Percentiles rank a stretch among this genome's conserved stretches.
Evolutionary conservation across 1,140 invertebrate species (phyloP).

Genomic region (Scaptomyza montana): DNA sequence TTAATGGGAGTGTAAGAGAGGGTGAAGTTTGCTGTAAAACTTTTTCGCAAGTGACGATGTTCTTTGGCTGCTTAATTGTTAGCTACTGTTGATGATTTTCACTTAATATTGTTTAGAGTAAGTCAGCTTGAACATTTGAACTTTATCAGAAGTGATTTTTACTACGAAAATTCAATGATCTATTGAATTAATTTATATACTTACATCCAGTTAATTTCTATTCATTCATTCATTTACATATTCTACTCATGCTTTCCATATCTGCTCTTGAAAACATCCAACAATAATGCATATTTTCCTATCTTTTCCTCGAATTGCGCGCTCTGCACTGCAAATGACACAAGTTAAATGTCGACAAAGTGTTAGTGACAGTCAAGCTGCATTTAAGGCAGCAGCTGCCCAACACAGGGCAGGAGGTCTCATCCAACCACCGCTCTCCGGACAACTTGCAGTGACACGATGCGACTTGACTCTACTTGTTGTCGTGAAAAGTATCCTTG

Average conservation of each 20-base stretch:
- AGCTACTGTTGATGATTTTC: slow-evolving; percentile 34
- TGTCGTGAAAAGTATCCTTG: slow-evolving; percentile 31
- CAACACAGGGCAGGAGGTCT: neutral
- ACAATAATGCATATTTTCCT: neutral
- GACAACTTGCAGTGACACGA: slow-evolving; percentile 26
- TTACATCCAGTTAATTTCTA: too few species aligned
- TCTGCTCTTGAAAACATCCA: neutral
- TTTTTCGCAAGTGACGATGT: slow-evolving; percentile 20
- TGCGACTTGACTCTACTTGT: slow-evolving; percentile 36
- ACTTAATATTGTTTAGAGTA: slow-evolving; percentile 15
- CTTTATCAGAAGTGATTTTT: too few species aligned
- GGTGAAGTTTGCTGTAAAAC: slow-evolving; percentile 22
- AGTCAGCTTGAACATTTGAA: neutral
- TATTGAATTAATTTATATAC: too few species aligned
- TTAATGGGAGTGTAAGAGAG: slow-evolving; percentile 9
- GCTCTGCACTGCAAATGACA: slow-evolving; percentile 62
- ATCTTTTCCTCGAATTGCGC: neutral
- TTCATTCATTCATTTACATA: too few species aligned
- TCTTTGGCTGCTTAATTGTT: slow-evolving; percentile 41
- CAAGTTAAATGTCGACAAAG: slow-evolving; percentile 75
- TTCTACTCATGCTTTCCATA: neutral
- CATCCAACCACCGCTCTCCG: neutral
- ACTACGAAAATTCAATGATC: too few species aligned
- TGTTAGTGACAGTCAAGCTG: slow-evolving; percentile 66
- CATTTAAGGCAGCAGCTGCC: slow-evolving; percentile 34